Base-by-base conservation (phyloP, 2,113 vertebrate genomes). In the Gobiocypris rarus region DNA sequence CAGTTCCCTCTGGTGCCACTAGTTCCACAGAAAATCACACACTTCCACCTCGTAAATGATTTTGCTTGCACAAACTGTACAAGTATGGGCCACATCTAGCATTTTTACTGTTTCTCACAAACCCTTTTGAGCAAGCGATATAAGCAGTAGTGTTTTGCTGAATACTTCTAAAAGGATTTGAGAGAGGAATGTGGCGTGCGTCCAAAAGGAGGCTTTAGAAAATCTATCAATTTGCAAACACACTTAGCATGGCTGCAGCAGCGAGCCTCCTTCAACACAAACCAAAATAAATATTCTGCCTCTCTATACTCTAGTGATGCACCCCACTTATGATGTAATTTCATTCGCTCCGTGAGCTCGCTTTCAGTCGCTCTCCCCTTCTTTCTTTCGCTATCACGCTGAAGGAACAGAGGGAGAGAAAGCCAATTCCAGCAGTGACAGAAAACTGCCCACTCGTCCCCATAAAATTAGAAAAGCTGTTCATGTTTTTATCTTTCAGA, bases 401-500 rank as follows among this genome's bases (percentile, higher is more conserved):
- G n/a, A 90, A 90, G 90, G 90, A 92, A 92, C 91, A 92, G 48
- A 69, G 91, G 90, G 89, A 90, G 88, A 92, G 92, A 91, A 93
- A 94, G 93, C 90, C 93, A 93, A 92, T 93, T 94, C 92, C 92
- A 92, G 91, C 93, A 93, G 91, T 93, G 93, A 93, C 92, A 93
- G 93, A 93, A 94, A 94, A 95, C 93, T 94, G 93, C 93, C 94
- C 94, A 94, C 93, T 93, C 92, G 92, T 93, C 90, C 91, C 92
- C 91, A 90, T 92, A 94, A 94, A 96, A 95, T 95, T 91, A 95
- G 92, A 95, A 95, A 94, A 90, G 87, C 92, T 91, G 90, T 88
- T 92, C 86, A 9, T 92, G 91, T 91, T 88, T 94, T 96, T 95
- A 96, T 96, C 96, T 95, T 94, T 93, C 92, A 94, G 93, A 95